Evolutionary conservation across 2,113 vertebrate genomes (phyloP), one percentile per base, ranked within the genome.

Genomic region (Neomonachus schauinslandi): DNA sequence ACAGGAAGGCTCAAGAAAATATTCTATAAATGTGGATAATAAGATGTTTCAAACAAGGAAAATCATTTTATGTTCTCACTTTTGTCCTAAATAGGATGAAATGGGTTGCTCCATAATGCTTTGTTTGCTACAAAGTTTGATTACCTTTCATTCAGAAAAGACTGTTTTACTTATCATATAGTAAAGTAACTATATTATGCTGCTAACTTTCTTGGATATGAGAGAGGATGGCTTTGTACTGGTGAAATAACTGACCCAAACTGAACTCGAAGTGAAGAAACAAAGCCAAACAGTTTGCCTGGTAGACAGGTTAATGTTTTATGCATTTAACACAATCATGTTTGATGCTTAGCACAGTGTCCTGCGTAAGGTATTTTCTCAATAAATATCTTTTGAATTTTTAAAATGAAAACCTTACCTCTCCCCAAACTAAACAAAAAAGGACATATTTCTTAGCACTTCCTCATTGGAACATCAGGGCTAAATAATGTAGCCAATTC

Each of bases 321-420:
- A 65, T 83, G 92, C 46, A 94, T 91, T 98, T 93, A n/a, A n/a
- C 7, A 76, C 21, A 90, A 80, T 77, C 55, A 84, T n/a, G 76
- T 95, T 93, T 16, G 31, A 31, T 91, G 81, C 31, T 88, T 53
- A 95, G 69, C 69, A 90, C 26, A 39, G 46, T 88, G 42, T 88
- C n/a, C 53, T 49, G 46, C 39, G 59, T 61, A 36, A 59, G 31
- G 9, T 95, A 71, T 97, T 96, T 97, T 88, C 63, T 96, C 91
- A 97, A 53, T 42, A 98, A 97, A 96, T 61, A 96, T 77, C 53
- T 92, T 53, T 22, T 77, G 59, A 63, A 85, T 51, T 79, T 96
- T 98, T 95, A 61, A 92, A 93, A 79, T 74, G 85, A 92, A 93
- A 92, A 82, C 16, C 21, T 92, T 84, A 72, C 59, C n/a, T 79